Percentiles rank a stretch among this genome's conserved stretches.
phyloP scores from a whole-genome alignment of 2,113 vertebrate species.

The Oreochromis aureus region DNA sequence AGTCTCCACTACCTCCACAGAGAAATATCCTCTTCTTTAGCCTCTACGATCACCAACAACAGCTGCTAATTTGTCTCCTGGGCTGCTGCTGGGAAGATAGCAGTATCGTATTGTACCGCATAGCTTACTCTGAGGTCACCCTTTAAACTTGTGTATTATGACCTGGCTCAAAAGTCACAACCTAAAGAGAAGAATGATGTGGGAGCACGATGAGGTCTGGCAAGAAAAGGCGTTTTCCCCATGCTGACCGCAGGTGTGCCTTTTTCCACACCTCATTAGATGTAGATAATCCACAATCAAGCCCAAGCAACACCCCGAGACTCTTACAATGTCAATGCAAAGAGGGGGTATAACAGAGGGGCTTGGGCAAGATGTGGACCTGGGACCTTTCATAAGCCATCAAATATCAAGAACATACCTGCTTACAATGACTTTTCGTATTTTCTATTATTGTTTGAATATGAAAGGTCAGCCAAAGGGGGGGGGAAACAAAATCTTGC shows the following conservation, averaged over 20 bases:
- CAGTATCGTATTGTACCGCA: not conserved
- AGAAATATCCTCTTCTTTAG: not conserved
- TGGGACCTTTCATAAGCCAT: not conserved
- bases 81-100: not conserved
- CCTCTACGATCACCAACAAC: not conserved
- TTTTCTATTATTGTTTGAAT: not conserved
- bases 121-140: not conserved
- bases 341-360: not conserved
- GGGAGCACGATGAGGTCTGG: not conserved
- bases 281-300: not conserved
- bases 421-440: not conserved
- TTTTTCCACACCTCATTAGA: not conserved
- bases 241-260: not conserved
- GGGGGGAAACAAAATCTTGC: rapidly evolving
- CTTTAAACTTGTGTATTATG: not conserved
- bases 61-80: not conserved
- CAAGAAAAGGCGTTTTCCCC: not conserved
- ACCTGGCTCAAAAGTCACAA: not conserved
- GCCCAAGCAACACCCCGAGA: not conserved
- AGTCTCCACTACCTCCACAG: not conserved
- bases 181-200: not conserved
- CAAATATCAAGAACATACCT: not conserved
- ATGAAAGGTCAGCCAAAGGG: not conserved
- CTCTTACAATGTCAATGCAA: not conserved
- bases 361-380: not conserved